phyloP scores from a whole-genome alignment of 2,797 vertebrate genomes.

The Schizopygopsis pylzovi region DNA sequence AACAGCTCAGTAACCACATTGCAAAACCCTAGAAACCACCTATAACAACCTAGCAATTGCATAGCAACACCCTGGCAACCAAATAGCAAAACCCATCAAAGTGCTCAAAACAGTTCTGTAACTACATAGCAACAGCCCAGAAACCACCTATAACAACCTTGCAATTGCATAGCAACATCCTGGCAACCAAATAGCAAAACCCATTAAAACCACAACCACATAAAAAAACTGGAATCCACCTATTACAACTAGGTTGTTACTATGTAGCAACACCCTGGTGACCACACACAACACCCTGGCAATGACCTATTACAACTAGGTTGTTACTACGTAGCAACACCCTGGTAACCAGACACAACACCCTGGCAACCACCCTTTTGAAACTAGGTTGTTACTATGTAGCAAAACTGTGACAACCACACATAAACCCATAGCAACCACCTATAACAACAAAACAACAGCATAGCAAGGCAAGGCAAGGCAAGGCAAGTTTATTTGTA shows the following conservation, averaged over 20 bases:
- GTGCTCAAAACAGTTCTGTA: too few species aligned
- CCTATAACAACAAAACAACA: not conserved
- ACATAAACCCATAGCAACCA: not conserved
- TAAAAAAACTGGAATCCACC: not conserved
- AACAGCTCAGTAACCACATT: not conserved
- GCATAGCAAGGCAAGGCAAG: too few species aligned
- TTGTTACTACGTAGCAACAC: too few species aligned
- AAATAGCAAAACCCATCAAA: too few species aligned
- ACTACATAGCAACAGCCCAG: too few species aligned
- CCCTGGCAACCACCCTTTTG: too few species aligned
- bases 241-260: not conserved
- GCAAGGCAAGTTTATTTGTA: too few species aligned
- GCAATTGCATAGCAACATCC: too few species aligned
- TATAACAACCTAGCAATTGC: not conserved
- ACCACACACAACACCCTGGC: not conserved
- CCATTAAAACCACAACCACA: not conserved
- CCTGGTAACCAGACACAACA: too few species aligned
- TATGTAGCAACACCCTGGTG: not conserved
- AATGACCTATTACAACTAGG: not conserved
- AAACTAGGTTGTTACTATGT: not conserved
- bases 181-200: too few species aligned
- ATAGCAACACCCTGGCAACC: not conserved
- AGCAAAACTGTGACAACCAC: not conserved
- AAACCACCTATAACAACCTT: too few species aligned
- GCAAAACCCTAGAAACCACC: not conserved